Evolutionary conservation across 2,888 invertebrate species (phyloP).

Genomic region (Pilophorus perplexus): DNA sequence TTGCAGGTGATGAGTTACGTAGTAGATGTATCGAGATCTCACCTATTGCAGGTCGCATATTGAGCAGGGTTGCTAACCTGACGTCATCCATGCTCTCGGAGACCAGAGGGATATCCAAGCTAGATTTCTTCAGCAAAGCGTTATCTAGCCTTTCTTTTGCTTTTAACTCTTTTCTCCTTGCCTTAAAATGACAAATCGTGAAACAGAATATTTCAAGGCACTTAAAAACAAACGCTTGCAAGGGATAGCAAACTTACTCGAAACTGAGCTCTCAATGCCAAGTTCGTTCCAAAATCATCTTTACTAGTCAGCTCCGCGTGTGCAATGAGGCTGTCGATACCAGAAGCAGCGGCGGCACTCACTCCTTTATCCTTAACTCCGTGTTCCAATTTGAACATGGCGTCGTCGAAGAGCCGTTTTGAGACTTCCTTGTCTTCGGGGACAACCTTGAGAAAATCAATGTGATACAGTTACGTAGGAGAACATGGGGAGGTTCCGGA

Average conservation of each 20-base stretch:
- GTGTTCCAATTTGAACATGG: constrained; percentile 97
- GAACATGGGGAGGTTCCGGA: too few relatives aligned
- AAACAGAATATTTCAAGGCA: too few relatives aligned
- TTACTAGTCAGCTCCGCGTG: constrained; percentile 80
- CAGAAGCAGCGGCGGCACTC: constrained; percentile 68
- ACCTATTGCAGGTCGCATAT: constrained; percentile 47
- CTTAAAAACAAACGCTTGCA: neutral
- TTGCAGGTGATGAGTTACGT: too few relatives aligned
- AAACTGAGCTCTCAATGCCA: constrained; percentile 76
- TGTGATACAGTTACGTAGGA: neutral
- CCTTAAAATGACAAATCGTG: constrained; percentile 54
- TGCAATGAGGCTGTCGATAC: constrained; percentile 71
- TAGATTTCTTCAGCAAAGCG: constrained; percentile 68
- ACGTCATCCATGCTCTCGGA: constrained; percentile 78
- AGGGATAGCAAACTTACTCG: constrained; percentile 68
- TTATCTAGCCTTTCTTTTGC: constrained; percentile 66
- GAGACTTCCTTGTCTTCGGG: constrained; percentile 89
- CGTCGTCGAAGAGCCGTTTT: constrained; percentile 86
- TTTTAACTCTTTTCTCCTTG: constrained; percentile 72
- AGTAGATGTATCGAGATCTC: too few relatives aligned
- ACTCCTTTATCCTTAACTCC: constrained; percentile 73
- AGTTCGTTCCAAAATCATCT: constrained; percentile 91
- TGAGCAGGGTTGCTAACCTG: constrained; percentile 68
- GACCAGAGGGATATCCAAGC: constrained; percentile 72
- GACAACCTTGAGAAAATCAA: constrained; percentile 72